Conservation (phyloP, 2,113 vertebrate genomes). For the Eulemur rufifrons region DNA sequence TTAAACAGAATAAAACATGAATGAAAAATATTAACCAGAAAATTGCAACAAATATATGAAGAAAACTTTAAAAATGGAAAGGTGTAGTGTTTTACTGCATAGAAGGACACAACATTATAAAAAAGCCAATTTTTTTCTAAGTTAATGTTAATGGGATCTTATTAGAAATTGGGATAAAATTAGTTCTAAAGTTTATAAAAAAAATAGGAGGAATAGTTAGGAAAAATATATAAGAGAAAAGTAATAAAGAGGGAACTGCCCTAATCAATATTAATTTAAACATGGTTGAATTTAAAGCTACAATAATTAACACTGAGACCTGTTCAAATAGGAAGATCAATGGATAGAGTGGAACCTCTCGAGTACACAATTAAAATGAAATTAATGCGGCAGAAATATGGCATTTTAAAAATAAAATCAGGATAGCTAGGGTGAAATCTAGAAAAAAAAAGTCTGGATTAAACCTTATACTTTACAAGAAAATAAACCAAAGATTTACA, state of each 20-base stretch:
- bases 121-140: background rate
- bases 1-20: background rate
- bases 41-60: background rate
- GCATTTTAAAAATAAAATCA: background rate
- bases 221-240: background rate
- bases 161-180: background rate
- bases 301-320: background rate
- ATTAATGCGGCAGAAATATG: background rate
- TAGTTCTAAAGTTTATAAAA: background rate
- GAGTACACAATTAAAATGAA: background rate
- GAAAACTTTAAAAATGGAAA: background rate
- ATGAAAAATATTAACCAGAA: too few relatives aligned
- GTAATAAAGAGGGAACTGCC: background rate
- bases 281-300: background rate
- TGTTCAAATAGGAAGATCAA: too few relatives aligned
- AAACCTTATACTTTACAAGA: background rate
- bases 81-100: background rate
- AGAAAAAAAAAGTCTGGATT: background rate
- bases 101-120: background rate
- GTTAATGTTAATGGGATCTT: background rate
- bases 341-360: background rate
- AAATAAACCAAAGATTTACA: background rate
- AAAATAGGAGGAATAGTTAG: too few relatives aligned
- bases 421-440: background rate
- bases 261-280: background rate